Percentiles rank a stretch among this genome's conserved stretches.
These are phyloP conservation scores for Rhinichthys klamathensis DNA, from an alignment of 2,113 vertebrate species.

Conservation along the genomic window DNA sequence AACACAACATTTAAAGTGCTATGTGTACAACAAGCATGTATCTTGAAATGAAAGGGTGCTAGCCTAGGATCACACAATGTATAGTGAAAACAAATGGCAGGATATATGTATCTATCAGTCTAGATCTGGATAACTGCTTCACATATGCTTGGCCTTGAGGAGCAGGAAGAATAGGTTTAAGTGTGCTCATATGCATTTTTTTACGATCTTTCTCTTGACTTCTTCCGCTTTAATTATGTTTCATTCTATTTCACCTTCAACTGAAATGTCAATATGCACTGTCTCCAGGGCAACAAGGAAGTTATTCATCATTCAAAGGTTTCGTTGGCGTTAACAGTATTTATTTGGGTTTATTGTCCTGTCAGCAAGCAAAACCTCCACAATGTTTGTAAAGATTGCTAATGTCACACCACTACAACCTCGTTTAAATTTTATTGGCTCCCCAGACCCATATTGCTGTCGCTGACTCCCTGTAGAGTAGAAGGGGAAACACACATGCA, in stretches of 20 bases:
- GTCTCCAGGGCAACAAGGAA: slow-evolving; percentile 37
- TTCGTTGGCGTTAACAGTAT: not conserved
- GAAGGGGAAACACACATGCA: slow-evolving; percentile 6
- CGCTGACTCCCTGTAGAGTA: slow-evolving; percentile 7
- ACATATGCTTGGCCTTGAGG: slow-evolving; percentile 1
- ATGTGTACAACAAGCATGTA: not conserved
- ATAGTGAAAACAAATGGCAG: not conserved
- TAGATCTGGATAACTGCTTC: not conserved
- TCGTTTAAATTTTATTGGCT: slow-evolving; percentile 36
- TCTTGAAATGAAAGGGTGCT: not conserved
- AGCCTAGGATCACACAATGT: not conserved
- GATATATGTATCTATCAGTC: not conserved
- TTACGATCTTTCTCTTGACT: slow-evolving; percentile 32
- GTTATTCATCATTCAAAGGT: slow-evolving; percentile 42
- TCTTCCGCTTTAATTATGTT: slow-evolving; percentile 44
- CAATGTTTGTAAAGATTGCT: slow-evolving; percentile 9
- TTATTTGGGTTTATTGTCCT: slow-evolving; percentile 41
- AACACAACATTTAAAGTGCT: not conserved
- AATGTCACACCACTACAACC: not conserved
- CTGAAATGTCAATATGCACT: slow-evolving; percentile 49
- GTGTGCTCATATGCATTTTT: not conserved
- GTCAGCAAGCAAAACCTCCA: slow-evolving; percentile 7
- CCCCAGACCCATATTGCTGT: slow-evolving; percentile 23
- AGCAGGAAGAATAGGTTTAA: slow-evolving; percentile 7
- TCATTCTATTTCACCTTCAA: slow-evolving; percentile 45